These are phyloP conservation scores for Urocolius indicus DNA, from an alignment of 2,113 vertebrate genomes.

Conservation along the genomic window DNA sequence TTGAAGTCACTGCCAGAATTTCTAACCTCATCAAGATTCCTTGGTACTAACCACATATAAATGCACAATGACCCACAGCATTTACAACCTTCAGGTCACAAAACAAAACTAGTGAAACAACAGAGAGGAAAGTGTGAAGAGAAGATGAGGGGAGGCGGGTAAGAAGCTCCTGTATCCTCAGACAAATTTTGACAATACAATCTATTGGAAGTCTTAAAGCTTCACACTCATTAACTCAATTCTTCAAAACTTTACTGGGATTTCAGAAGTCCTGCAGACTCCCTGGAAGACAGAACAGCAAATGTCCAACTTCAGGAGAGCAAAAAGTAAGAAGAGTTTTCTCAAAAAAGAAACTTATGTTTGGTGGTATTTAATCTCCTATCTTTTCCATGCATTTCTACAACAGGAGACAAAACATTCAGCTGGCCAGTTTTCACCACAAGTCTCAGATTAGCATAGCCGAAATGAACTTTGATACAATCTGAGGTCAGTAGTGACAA, in stretches of 20 bases:
- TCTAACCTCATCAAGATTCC: background rate
- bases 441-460: background rate
- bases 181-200: background rate
- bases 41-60: background rate
- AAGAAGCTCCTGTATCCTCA: background rate
- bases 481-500: background rate
- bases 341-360: background rate
- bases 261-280: background rate
- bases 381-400: background rate
- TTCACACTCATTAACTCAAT: background rate
- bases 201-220: background rate
- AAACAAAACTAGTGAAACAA: background rate
- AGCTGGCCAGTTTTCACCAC: background rate
- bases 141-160: rapidly evolving
- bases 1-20: background rate
- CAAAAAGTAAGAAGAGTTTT: background rate
- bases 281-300: background rate
- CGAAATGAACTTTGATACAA: background rate
- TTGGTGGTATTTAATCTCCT: background rate
- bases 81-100: background rate
- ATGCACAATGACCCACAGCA: rapidly evolving
- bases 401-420: background rate
- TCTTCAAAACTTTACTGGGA: background rate
- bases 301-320: background rate
- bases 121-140: background rate